Evolutionary conservation across 2,113 vertebrate species (phyloP), one percentile per base, ranked within the genome.

Genomic region (Seriola quinqueradiata): DNA sequence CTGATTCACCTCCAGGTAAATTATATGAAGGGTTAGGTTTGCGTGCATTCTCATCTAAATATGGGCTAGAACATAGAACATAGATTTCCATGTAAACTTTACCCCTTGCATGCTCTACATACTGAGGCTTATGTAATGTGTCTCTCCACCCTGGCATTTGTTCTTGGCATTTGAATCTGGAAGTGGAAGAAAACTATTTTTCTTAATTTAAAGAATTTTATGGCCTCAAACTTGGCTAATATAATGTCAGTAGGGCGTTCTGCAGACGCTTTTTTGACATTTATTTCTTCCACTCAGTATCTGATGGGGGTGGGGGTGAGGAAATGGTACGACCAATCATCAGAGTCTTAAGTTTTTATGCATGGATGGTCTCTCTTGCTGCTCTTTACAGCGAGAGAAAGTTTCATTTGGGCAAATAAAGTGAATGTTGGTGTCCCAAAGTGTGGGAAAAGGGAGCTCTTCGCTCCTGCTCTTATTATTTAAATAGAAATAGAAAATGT

Each of bases 231-330:
- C 42, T 14, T 40, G 6, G 7, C 8, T 54, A 36, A 65, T 65
- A 48, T 36, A 5, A 46, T 72, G 36, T 40, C 32, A 71, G 46
- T 11, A 11, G 23, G 36, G 59, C 77, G 6, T n/a, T 66, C 23
- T 66, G 9, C 34, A 32, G 42, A 10, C 42, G 52, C 58, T 40
- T 58, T 19, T 52, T 9, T 32, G 50, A 65, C 52, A 23, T 60
- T 77, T 21, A 55, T 55, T 44, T 67, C 61, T 72, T 67, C 65
- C 17, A 50, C 66, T 71, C 50, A 14, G 67, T 25, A 57, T 59
- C 54, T 25, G 73, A 58, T 32, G 52, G 14, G 2, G 19, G 19
- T 9, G 8, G 50, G 6, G 19, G 17, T 52, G 44, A 42, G 36
- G 28, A 40, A 38, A 54, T 21, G 34, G n/a, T 8, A 6, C 1